These are phyloP conservation scores for Pantherophis guttatus DNA, from an alignment of 2,113 vertebrate genomes.

Conservation along the genomic window DNA sequence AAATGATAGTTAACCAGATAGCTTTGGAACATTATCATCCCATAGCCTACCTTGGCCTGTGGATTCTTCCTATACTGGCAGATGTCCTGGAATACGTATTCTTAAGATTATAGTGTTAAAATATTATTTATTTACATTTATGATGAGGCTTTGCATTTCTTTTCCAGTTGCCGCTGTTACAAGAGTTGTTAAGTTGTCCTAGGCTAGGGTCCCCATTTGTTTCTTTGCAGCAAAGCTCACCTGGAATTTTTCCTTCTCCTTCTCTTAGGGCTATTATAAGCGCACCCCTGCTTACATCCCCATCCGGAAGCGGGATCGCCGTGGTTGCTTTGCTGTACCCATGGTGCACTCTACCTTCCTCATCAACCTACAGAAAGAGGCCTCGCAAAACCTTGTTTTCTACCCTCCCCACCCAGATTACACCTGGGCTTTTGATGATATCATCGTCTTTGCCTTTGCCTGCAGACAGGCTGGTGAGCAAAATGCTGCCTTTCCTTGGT, in stretches of 20 bases:
- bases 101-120: not conserved
- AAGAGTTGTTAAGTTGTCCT: not conserved
- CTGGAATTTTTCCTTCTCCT: not conserved
- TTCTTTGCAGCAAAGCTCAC: not conserved
- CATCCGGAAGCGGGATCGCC: slow-evolving; percentile 79
- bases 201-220: not conserved
- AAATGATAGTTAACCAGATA: not conserved
- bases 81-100: not conserved
- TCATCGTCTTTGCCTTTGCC: slow-evolving; percentile 90
- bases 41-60: not conserved
- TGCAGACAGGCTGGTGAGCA: slow-evolving; percentile 83
- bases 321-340: slow-evolving; percentile 86
- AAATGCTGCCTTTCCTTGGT: not conserved
- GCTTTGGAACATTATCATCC: not conserved
- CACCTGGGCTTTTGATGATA: slow-evolving; percentile 90
- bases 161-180: not conserved
- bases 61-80: not conserved
- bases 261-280: slow-evolving; percentile 85
- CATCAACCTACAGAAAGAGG: slow-evolving; percentile 84
- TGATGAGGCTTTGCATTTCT: not conserved
- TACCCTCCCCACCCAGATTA: slow-evolving; percentile 87
- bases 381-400: slow-evolving; percentile 78
- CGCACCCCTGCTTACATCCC: slow-evolving; percentile 90
- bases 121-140: not conserved
- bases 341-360: slow-evolving; percentile 97